Conservation (phyloP, 1,140 invertebrate species). For the Drosophila elegans region DNA sequence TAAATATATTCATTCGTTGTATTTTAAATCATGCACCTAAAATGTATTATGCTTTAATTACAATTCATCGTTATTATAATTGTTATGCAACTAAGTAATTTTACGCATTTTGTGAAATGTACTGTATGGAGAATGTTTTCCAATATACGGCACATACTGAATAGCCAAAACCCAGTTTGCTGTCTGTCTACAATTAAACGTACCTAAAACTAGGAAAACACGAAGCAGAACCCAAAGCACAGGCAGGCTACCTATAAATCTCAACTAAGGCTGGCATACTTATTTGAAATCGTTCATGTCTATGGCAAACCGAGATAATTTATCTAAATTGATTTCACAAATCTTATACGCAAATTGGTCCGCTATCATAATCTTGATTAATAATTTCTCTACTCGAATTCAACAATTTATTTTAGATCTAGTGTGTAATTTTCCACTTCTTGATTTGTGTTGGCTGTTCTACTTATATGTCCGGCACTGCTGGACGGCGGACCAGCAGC, state of each 20-base stretch:
- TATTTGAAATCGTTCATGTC: slow-evolving; percentile 39
- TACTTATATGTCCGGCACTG: slow-evolving; percentile 26
- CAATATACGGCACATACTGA: slow-evolving; percentile 59
- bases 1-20: slow-evolving; percentile 83
- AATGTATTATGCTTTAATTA: slow-evolving; percentile 67
- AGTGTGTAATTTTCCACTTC: slow-evolving; percentile 48
- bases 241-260: slow-evolving; percentile 45
- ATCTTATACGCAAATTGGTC: slow-evolving; percentile 84
- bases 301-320: slow-evolving; percentile 75
- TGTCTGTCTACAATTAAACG: slow-evolving; percentile 57
- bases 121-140: slow-evolving; percentile 29
- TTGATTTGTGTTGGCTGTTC: slow-evolving; percentile 27
- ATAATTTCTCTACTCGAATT: slow-evolving; percentile 81
- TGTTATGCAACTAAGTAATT: slow-evolving; percentile 65
- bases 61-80: slow-evolving; percentile 63
- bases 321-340: slow-evolving; percentile 78
- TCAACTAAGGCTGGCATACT: slow-evolving; percentile 64
- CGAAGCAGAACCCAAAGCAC: slow-evolving; percentile 59
- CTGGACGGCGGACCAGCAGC: slow-evolving; percentile 28
- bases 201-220: slow-evolving; percentile 69
- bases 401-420: slow-evolving; percentile 69
- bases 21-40: slow-evolving; percentile 76
- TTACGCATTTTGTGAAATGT: slow-evolving; percentile 41
- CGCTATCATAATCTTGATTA: slow-evolving; percentile 82
- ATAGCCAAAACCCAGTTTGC: slow-evolving; percentile 61